These are phyloP conservation scores for Nineta flava DNA, from an alignment of 2,888 invertebrate genomes.

Conservation along the genomic window DNA sequence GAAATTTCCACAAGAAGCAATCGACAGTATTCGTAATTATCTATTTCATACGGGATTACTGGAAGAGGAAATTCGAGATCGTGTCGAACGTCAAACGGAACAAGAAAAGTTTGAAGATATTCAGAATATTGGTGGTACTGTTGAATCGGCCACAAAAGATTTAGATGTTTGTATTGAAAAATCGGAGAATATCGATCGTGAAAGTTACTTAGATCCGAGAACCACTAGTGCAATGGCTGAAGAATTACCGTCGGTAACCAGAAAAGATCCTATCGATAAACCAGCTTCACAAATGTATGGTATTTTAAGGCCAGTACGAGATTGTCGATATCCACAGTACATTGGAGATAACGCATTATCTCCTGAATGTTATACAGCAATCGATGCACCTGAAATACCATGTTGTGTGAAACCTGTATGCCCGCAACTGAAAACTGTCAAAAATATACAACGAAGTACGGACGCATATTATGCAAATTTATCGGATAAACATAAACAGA, in stretches of 20 bases:
- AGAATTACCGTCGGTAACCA: neutral
- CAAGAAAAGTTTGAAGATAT: slow-evolving; percentile 22
- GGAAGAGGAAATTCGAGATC: slow-evolving; percentile 36
- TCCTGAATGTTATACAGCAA: slow-evolving; percentile 2
- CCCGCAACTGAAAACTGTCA: slow-evolving; percentile 15
- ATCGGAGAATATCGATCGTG: neutral
- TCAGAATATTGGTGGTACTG: slow-evolving; percentile 14
- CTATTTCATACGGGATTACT: slow-evolving; percentile 48
- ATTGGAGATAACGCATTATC: slow-evolving; percentile 1
- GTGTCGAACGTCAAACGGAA: neutral
- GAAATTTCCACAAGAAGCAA: slow-evolving; percentile 50
- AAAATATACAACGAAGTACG: slow-evolving; percentile 24
- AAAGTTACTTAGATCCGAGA: neutral
- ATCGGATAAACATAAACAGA: slow-evolving; percentile 20
- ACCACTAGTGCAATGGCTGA: neutral
- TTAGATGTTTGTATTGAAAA: neutral
- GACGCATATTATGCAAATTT: slow-evolving; percentile 25
- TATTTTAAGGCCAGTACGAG: neutral
- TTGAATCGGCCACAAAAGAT: neutral
- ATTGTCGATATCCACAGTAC: neutral
- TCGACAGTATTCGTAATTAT: slow-evolving; percentile 50
- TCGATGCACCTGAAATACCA: neutral
- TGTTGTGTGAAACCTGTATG: slow-evolving; percentile 5
- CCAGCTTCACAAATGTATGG: neutral
- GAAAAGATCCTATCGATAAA: neutral